Evolutionary conservation across 2,888 invertebrate genomes (phyloP).

Genomic region (Lithophane ornitopus): DNA sequence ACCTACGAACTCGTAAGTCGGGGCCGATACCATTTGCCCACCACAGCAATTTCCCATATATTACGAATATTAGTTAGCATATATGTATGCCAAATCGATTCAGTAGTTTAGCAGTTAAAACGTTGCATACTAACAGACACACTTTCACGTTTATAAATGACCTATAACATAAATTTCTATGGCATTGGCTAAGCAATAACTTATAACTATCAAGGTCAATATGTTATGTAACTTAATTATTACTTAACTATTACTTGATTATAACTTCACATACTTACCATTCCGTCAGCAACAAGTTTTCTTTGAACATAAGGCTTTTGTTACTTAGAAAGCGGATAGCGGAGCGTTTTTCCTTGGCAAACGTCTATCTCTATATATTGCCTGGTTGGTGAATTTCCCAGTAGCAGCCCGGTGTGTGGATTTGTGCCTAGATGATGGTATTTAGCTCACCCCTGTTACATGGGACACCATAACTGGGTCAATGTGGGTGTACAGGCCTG

Average conservation of each 20-base stretch:
- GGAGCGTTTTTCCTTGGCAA: no score
- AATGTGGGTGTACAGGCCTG: neutral
- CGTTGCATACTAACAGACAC: neutral
- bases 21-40: no score
- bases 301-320: constrained; percentile 3
- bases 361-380: no score
- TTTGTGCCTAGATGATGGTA: neutral
- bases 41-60: neutral
- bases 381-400: neutral
- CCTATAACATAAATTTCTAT: neutral
- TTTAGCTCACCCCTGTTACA: neutral
- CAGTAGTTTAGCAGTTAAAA: neutral
- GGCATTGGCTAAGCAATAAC: neutral
- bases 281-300: constrained; percentile 16
- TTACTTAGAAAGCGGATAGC: neutral
- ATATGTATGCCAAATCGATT: neutral
- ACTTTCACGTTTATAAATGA: constrained; percentile 4
- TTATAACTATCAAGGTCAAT: constrained; percentile 22
- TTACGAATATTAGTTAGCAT: neutral
- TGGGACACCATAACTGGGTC: neutral
- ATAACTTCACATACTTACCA: neutral
- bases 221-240: constrained; percentile 3
- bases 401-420: neutral
- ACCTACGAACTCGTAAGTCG: no score
- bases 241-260: constrained; percentile 1